phyloP scores from a whole-genome alignment of 2,797 vertebrate species.

The Peromyscus eremicus region DNA sequence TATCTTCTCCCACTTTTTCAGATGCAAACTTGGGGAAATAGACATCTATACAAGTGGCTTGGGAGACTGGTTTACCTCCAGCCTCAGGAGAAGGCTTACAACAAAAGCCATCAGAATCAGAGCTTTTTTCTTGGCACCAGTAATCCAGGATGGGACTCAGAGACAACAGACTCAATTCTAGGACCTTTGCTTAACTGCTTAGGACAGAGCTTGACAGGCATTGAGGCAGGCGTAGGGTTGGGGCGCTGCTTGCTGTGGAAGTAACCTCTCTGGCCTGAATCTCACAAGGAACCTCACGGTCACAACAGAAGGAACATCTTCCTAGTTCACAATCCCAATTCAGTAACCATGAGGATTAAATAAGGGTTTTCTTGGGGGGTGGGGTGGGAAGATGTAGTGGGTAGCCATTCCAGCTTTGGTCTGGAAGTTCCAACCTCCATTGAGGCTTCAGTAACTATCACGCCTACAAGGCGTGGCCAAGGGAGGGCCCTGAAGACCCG shows the following conservation, averaged over 20 bases:
- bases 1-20: background rate
- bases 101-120: background rate
- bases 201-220: background rate
- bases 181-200: background rate
- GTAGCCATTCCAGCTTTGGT: no score
- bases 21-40: background rate
- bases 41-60: background rate
- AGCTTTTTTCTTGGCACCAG: background rate
- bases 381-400: no score
- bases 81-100: background rate
- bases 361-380: background rate
- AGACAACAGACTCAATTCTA: background rate
- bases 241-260: background rate
- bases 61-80: background rate
- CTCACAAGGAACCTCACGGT: background rate
- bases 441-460: no score
- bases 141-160: background rate
- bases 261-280: background rate
- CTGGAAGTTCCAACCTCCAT: no score
- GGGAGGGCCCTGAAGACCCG: no score
- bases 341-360: conserved; percentile 11
- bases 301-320: background rate
- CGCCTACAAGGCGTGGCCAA: no score
- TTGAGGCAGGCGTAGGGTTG: background rate
- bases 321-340: conserved; percentile 16